These are phyloP conservation scores for Ceyx melanurus DNA, from an alignment of 2,113 vertebrate species.

Conservation along the genomic window DNA sequence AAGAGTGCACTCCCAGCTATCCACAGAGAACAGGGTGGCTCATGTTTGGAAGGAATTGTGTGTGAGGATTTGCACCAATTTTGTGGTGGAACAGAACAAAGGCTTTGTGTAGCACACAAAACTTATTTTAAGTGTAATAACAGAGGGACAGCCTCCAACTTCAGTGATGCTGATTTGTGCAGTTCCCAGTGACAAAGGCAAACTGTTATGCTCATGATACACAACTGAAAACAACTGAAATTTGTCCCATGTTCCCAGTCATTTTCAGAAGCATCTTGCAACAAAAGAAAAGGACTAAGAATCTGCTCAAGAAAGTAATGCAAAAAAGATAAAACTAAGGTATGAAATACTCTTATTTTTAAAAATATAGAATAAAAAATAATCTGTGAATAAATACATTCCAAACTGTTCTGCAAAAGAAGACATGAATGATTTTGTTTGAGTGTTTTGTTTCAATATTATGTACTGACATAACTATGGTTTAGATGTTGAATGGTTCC, in stretches of 20 bases:
- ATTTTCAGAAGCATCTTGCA: not conserved
- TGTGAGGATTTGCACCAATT: not conserved
- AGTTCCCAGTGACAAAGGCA: not conserved
- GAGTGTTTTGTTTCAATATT: not conserved
- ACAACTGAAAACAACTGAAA: not conserved
- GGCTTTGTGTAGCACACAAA: not conserved
- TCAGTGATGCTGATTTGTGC: not conserved
- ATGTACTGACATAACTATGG: not conserved
- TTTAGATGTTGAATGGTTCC: not conserved
- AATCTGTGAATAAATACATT: not conserved
- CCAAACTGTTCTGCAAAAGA: not conserved
- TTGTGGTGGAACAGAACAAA: not conserved
- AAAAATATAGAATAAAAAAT: not conserved
- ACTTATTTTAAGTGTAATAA: not conserved
- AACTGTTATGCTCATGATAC: not conserved
- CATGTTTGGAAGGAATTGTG: not conserved
- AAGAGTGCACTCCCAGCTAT: not conserved
- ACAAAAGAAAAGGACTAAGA: not conserved
- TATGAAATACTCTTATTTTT: not conserved
- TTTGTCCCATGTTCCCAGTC: not conserved
- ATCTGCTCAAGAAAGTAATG: not conserved
- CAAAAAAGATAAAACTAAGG: not conserved
- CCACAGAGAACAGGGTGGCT: not conserved
- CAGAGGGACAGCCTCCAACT: not conserved
- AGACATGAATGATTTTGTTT: not conserved